Percentiles rank a stretch among this genome's conserved stretches.
Evolutionary conservation across 2,113 vertebrate species (phyloP).

Genomic region (Emydura subglobosa): DNA sequence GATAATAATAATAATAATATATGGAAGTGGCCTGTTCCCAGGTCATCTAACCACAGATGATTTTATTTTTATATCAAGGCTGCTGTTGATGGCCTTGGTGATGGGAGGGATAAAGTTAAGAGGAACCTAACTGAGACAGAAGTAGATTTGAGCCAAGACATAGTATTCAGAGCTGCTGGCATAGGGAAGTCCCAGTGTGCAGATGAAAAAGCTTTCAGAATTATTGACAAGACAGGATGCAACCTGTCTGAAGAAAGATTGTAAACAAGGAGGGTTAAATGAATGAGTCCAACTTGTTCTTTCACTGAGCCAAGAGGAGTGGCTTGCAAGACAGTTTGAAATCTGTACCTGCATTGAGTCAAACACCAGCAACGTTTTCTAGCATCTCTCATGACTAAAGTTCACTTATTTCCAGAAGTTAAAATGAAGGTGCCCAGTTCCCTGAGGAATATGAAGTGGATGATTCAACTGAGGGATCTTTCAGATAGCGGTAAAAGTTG

Average conservation of each 20-base stretch:
- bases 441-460: background rate
- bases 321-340: background rate
- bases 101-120: constrained; percentile 46
- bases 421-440: background rate
- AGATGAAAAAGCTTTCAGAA: constrained; percentile 69
- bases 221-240: constrained; percentile 61
- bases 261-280: constrained; percentile 43
- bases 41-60: constrained; percentile 26
- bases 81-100: constrained; percentile 43
- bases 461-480: background rate
- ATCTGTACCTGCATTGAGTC: background rate
- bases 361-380: background rate
- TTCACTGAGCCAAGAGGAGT: background rate
- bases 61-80: constrained; percentile 60
- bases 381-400: background rate
- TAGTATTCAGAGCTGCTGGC: constrained; percentile 69
- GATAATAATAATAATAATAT: background rate
- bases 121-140: constrained; percentile 39
- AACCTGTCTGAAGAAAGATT: constrained; percentile 35
- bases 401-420: background rate
- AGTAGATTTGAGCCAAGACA: constrained; percentile 69
- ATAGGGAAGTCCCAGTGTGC: constrained; percentile 38
- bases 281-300: background rate
- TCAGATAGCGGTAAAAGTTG: background rate
- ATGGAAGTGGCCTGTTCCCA: constrained; percentile 43